Conservation (phyloP, 30 jellyfish, hydroid and myxozoan species). For the Turritopsis rubra region DNA sequence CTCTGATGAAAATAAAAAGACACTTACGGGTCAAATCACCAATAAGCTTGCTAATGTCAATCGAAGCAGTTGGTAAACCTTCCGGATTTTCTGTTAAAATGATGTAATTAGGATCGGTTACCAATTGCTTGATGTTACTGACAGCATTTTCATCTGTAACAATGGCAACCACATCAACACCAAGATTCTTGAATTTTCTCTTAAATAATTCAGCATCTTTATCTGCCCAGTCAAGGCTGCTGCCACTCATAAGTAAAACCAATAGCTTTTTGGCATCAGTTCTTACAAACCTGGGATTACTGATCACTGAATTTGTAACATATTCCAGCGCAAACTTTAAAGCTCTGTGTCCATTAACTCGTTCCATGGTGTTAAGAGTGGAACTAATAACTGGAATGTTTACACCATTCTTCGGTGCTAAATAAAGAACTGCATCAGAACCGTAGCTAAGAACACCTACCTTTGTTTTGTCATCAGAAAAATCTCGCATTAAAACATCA, state of each 20-base stretch:
- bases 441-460: conserved; percentile 31
- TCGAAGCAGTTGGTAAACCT: conserved; percentile 10
- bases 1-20: neutral
- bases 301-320: neutral
- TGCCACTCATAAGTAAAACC: conserved; percentile 20
- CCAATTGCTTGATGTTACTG: neutral
- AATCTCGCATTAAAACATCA: conserved; percentile 18
- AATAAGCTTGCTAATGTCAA: neutral
- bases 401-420: conserved; percentile 27
- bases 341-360: conserved; percentile 21
- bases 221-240: neutral
- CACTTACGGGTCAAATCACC: conserved; percentile 23
- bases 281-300: conserved; percentile 9
- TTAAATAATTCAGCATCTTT: neutral
- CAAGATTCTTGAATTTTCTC: neutral
- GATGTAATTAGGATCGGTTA: conserved; percentile 14
- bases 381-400: neutral
- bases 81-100: neutral
- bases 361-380: neutral
- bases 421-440: conserved; percentile 12
- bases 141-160: conserved; percentile 2
- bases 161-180: neutral
- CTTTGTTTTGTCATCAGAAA: neutral
- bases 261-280: conserved; percentile 9
- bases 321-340: neutral